Conservation (phyloP, 2,113 vertebrate genomes). For the Formicarius rufipectus region DNA sequence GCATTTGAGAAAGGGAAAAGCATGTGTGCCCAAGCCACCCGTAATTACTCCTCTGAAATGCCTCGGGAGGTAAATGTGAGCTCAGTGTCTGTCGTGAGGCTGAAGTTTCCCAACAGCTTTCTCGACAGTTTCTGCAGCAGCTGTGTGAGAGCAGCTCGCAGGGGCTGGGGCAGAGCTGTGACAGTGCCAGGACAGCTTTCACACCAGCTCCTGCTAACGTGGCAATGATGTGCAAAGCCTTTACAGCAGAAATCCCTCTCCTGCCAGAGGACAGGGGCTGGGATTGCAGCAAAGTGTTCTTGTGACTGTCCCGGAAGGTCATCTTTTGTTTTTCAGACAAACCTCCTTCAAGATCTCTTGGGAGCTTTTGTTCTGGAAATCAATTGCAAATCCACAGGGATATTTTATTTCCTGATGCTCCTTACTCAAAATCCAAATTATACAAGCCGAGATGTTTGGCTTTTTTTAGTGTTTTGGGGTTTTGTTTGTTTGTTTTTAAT, state of each 20-base stretch:
- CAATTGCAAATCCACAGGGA: not conserved
- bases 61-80: not conserved
- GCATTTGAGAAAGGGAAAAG: not conserved
- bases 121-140: not conserved
- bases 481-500: not conserved
- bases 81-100: rapidly evolving
- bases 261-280: rapidly evolving
- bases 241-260: not conserved
- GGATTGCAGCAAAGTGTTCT: not conserved
- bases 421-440: not conserved
- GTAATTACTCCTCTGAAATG: not conserved
- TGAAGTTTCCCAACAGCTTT: not conserved
- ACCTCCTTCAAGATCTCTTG: not conserved
- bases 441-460: not conserved
- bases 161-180: not conserved
- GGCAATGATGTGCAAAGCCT: not conserved
- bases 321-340: not conserved
- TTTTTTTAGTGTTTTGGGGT: too few relatives aligned
- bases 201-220: not conserved
- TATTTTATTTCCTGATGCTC: not conserved
- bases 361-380: not conserved
- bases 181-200: rapidly evolving
- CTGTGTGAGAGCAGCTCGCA: not conserved
- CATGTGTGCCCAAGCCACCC: not conserved
- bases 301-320: not conserved